Base-by-base conservation (phyloP, 1,140 invertebrate genomes). In the Bombus confusus region DNA sequence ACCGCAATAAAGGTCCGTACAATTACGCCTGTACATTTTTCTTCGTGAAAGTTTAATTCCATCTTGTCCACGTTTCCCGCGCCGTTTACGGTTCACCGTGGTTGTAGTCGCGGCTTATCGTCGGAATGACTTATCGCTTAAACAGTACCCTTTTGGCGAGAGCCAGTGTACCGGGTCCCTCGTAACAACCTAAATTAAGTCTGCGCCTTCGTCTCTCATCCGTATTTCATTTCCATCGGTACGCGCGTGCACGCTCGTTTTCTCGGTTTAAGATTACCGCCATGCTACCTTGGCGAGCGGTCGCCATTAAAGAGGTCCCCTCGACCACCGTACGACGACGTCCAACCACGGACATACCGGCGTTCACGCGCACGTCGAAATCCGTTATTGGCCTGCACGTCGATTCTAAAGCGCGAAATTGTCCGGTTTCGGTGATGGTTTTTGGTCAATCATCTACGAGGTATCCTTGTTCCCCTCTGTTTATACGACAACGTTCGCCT, bases 51-150 rank as follows among this genome's bases (percentile, higher is more conserved):
- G 73, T 87, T 90, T 90, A 85, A 90, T 90, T 83, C 86, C 88
- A 77, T 84, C 86, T 90, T 89, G 88, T 77, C 82, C 71, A 75
- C 82, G 77, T 83, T 80, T 71, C 83, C 39, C n/a, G 86, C 82
- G 80, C 76, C 91, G 74, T 90, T 89, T 86, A 84, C 86, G 86
- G 88, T 86, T 84, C 74, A 68, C 81, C 69, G 74, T 69, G 76
- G 83, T 52, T 43, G 75, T 57, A 77, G 71, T 39, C 81, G 59
- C 72, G 85, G 91, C 92, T 94, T 94, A 95, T 95, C 92, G 91
- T 91, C 92, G 88, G 91, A 93, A 94, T 94, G 94, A 95, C 93
- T 95, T 94, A 95, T 94, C 92, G 92, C 82, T 91, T 72, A 81
- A 91, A 89, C 86, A 90, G 83, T 74, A 87, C 78, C 85, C 80